These are phyloP conservation scores for Embiotoca jacksoni DNA, from an alignment of 2,113 vertebrate species.

Conservation along the genomic window DNA sequence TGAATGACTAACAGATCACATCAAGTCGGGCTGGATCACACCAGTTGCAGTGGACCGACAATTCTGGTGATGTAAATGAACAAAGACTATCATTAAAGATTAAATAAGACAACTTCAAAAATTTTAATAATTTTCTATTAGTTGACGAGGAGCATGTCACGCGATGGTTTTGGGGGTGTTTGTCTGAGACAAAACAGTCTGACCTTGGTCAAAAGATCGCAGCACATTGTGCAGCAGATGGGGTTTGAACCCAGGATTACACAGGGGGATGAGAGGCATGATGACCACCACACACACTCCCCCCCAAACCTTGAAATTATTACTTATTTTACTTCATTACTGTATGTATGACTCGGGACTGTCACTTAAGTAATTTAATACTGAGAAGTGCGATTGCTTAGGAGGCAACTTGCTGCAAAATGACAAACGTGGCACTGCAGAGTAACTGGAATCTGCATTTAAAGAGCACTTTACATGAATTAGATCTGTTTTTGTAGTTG, in stretches of 20 bases:
- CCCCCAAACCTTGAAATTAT: background rate
- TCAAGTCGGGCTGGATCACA: slow-evolving; percentile 43
- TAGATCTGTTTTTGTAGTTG: background rate
- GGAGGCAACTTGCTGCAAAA: too few relatives aligned
- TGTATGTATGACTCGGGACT: background rate
- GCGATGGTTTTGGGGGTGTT: too few relatives aligned
- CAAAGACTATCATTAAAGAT: slow-evolving; percentile 4
- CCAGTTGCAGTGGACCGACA: slow-evolving; percentile 45
- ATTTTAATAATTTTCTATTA: background rate
- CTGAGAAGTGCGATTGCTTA: background rate
- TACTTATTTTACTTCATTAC: background rate
- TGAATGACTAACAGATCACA: slow-evolving; percentile 68
- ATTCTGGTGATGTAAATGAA: slow-evolving; percentile 14
- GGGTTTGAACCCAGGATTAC: slow-evolving; percentile 45
- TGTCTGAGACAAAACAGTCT: too few relatives aligned
- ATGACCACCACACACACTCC: background rate
- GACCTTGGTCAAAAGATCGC: background rate
- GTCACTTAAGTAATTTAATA: background rate
- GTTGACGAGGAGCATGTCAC: too few relatives aligned
- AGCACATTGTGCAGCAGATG: slow-evolving; percentile 43
- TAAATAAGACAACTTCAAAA: background rate
- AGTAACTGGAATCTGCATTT: background rate
- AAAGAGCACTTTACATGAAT: background rate
- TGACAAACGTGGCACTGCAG: too few relatives aligned
- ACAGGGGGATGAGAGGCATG: background rate